Percentiles rank a stretch among this genome's conserved stretches.
These are phyloP conservation scores for Sisyra nigra DNA, from an alignment of 2,888 invertebrate species.

Conservation along the genomic window DNA sequence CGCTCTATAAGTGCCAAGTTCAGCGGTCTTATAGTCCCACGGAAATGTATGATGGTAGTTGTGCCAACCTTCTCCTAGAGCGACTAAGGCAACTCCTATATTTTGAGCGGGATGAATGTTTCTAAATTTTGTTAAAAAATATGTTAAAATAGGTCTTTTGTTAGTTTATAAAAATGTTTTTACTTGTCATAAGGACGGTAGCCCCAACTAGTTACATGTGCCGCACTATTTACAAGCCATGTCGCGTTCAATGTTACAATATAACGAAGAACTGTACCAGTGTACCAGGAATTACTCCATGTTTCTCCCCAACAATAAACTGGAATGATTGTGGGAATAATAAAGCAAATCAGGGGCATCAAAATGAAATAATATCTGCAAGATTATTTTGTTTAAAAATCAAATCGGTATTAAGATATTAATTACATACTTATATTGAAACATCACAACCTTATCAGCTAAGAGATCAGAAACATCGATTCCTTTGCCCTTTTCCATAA, in stretches of 20 bases:
- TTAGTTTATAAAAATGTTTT: too few relatives aligned
- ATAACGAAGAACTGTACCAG: slow-evolving; percentile 60
- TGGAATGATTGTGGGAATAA: slow-evolving; percentile 60
- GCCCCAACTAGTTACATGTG: slow-evolving; percentile 71
- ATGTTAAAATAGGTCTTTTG: too few relatives aligned
- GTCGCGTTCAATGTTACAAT: slow-evolving; percentile 67
- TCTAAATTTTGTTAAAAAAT: too few relatives aligned
- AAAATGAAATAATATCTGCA: slow-evolving; percentile 55
- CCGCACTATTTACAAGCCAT: slow-evolving; percentile 82
- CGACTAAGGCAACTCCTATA: slow-evolving; percentile 44
- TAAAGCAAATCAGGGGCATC: slow-evolving; percentile 60
- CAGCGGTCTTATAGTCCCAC: slow-evolving; percentile 73
- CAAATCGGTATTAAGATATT: not conserved
- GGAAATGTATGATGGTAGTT: too few relatives aligned
- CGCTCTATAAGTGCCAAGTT: slow-evolving; percentile 51
- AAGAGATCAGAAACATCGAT: slow-evolving; percentile 74
- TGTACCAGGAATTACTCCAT: slow-evolving; percentile 46
- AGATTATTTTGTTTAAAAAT: too few relatives aligned
- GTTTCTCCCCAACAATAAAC: slow-evolving; percentile 65
- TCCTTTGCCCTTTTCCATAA: slow-evolving; percentile 69
- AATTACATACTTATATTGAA: slow-evolving; percentile 78
- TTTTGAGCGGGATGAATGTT: slow-evolving; percentile 59
- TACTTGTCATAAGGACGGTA: slow-evolving; percentile 58
- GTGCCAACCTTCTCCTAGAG: slow-evolving; percentile 67
- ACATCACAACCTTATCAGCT: slow-evolving; percentile 64